Evolutionary conservation across 2,888 invertebrate species (phyloP).

Genomic region (Diaphora mendica): DNA sequence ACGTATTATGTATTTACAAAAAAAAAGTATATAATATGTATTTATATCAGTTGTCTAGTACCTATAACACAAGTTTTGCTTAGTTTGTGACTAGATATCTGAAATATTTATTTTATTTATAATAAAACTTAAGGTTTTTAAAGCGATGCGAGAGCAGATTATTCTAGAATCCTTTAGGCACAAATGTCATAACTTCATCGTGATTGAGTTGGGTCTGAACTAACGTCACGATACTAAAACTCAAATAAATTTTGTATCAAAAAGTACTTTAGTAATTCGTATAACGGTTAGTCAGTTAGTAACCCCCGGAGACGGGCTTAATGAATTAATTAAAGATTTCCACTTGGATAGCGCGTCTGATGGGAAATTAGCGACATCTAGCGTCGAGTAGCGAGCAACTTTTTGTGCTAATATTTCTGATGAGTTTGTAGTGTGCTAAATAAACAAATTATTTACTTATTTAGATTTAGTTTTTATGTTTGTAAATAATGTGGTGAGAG

Average conservation of each 20-base stretch:
- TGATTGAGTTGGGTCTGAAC: neutral
- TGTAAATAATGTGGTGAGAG: neutral
- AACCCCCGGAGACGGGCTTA: slow-evolving; percentile 47
- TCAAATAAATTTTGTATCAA: slow-evolving; percentile 26
- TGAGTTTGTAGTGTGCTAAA: slow-evolving; percentile 5
- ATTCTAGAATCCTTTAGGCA: neutral
- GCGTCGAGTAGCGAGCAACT: slow-evolving; percentile 51
- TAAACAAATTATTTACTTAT: neutral
- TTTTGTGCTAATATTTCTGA: slow-evolving; percentile 24
- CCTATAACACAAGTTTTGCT: no score
- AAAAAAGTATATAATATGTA: no score
- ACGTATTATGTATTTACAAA: no score
- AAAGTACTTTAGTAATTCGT: slow-evolving; percentile 45
- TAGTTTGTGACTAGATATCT: no score
- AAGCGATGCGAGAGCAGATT: neutral
- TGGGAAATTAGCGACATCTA: slow-evolving; percentile 57
- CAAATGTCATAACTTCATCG: slow-evolving; percentile 2
- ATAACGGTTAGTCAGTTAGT: slow-evolving; percentile 25
- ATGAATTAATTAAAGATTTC: slow-evolving; percentile 54
- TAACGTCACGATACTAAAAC: neutral
- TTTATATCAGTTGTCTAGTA: no score
- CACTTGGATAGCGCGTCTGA: slow-evolving; percentile 42
- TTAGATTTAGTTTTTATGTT: neutral
- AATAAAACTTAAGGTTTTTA: neutral
- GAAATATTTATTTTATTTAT: no score